Evolutionary conservation across 2,113 vertebrate species (phyloP).

Genomic region (Dinomys branickii): DNA sequence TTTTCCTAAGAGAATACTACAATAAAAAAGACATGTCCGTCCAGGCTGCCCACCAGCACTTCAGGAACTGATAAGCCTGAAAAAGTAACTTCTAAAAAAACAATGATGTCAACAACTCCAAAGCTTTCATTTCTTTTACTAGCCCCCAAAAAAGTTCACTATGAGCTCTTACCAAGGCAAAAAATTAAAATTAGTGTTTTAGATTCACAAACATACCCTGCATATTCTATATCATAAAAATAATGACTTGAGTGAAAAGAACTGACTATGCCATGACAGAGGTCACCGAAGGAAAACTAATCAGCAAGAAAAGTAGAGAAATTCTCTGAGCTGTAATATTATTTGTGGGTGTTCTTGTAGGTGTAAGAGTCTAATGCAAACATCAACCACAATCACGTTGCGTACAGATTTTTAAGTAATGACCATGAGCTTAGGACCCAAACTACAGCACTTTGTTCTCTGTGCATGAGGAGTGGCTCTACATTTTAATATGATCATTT

Average conservation of each 20-base stretch:
- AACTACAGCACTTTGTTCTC: background rate
- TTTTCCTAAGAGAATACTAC: background rate
- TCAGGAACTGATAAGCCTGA: background rate
- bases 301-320: background rate
- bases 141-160: background rate
- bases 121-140: slow-evolving; percentile 1
- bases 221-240: background rate
- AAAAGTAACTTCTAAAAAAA: slow-evolving; percentile 41
- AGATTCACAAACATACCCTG: background rate
- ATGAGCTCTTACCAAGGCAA: background rate
- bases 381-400: background rate
- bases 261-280: background rate
- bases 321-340: background rate
- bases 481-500: background rate
- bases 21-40: background rate
- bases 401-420: background rate
- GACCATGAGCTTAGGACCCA: background rate
- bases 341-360: background rate
- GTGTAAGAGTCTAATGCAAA: background rate
- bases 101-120: background rate
- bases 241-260: background rate
- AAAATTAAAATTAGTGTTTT: background rate
- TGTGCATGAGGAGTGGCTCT: background rate
- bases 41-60: background rate
- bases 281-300: background rate